Conservation (phyloP, 2,888 invertebrate species). For the Stenolophus ochropezus region DNA sequence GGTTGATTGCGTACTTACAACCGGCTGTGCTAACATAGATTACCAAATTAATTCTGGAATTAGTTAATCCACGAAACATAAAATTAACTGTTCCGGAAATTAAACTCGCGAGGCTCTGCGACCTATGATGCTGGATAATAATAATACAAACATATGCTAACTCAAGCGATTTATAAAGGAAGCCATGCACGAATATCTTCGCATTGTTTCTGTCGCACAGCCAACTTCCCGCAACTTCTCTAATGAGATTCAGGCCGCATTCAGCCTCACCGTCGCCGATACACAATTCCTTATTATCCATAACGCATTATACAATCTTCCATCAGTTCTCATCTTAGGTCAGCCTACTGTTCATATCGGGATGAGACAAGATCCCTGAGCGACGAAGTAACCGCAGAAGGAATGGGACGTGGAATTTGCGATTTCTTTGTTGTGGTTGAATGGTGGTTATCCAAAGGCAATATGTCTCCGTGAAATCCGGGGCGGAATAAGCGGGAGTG, state of each 20-base stretch:
- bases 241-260: neutral
- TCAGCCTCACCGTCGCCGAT: neutral
- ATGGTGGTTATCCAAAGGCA: neutral
- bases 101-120: slow-evolving; percentile 54
- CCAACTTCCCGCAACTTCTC: neutral
- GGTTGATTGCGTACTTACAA: slow-evolving; percentile 60
- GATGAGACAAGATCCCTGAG: too few relatives aligned
- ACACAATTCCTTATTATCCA: neutral
- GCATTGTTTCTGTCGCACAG: slow-evolving; percentile 32
- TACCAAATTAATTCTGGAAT: slow-evolving; percentile 60
- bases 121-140: slow-evolving; percentile 59
- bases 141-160: slow-evolving; percentile 60
- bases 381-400: too few relatives aligned
- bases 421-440: too few relatives aligned
- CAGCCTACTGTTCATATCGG: too few relatives aligned
- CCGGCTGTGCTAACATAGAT: slow-evolving; percentile 60
- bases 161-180: slow-evolving; percentile 59
- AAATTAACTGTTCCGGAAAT: slow-evolving; percentile 60
- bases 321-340: too few relatives aligned
- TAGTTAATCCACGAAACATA: slow-evolving; percentile 60
- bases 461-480: neutral
- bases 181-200: slow-evolving; percentile 55
- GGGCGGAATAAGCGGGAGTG: neutral
- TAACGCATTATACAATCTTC: too few relatives aligned
- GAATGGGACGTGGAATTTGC: too few relatives aligned